Evolutionary conservation across 2,113 vertebrate species (phyloP).

Genomic region (Collichthys lucidus): DNA sequence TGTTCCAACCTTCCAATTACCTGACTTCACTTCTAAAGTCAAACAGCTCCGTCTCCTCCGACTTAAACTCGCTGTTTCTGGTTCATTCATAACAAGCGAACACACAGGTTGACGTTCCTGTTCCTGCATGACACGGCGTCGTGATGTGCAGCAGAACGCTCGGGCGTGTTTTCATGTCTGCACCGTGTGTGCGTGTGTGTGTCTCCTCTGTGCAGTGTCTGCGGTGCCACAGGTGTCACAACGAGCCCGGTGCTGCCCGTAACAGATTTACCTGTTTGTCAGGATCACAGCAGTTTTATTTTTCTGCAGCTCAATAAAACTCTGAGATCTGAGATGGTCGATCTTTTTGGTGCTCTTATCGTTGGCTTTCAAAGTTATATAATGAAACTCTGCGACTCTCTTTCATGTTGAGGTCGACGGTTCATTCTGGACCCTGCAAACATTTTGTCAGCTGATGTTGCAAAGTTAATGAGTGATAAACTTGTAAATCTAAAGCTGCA

Average conservation of each 20-base stretch:
- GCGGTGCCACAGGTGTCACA: background rate
- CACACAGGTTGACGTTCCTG: background rate
- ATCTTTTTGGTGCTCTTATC: too few species aligned
- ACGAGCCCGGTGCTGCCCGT: too few species aligned
- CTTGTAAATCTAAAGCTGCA: background rate
- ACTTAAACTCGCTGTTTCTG: background rate
- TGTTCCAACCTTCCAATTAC: slow-evolving; percentile 13
- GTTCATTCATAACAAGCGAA: background rate
- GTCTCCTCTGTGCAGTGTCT: background rate
- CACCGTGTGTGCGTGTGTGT: too few species aligned
- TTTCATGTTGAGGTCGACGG: too few species aligned
- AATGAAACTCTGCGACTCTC: background rate
- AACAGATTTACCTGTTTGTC: too few species aligned
- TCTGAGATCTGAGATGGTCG: too few species aligned
- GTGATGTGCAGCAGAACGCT: background rate
- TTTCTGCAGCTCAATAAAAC: too few species aligned
- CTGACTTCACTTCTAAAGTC: slow-evolving; percentile 13
- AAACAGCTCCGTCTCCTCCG: background rate
- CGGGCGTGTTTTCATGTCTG: too few species aligned
- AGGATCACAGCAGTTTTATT: too few species aligned
- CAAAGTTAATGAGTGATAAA: background rate
- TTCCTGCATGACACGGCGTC: background rate
- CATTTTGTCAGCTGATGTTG: background rate
- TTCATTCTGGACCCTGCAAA: background rate
- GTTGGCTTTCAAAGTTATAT: too few species aligned